Percentiles rank a stretch among this genome's conserved stretches.
phyloP scores from a whole-genome alignment of 2,113 vertebrate species.

The Chaetops frenatus region DNA sequence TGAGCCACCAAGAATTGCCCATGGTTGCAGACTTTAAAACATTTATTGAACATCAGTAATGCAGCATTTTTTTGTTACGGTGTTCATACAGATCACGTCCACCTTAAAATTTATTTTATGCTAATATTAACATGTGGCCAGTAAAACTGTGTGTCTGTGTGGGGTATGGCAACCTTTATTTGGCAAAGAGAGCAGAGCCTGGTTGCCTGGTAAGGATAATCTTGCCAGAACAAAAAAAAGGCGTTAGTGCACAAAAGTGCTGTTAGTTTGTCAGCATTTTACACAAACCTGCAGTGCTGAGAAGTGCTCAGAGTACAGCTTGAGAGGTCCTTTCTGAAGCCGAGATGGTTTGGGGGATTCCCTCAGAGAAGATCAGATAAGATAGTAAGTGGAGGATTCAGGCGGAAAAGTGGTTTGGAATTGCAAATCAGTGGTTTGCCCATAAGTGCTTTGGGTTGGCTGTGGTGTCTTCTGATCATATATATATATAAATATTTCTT shows the following conservation, averaged over 20 bases:
- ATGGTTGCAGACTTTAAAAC: not conserved
- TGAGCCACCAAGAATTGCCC: not conserved
- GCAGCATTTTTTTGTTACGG: not conserved
- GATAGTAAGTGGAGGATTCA: slow-evolving; percentile 12
- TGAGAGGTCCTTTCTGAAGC: not conserved
- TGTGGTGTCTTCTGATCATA: slow-evolving; percentile 27
- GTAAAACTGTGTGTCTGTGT: not conserved
- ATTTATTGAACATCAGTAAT: not conserved
- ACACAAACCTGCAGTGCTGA: not conserved
- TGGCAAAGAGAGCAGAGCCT: not conserved
- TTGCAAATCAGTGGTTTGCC: slow-evolving; percentile 60
- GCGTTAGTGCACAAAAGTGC: not conserved
- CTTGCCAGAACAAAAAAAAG: not conserved
- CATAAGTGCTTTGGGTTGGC: slow-evolving; percentile 33
- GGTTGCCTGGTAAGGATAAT: not conserved
- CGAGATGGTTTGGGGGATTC: not conserved
- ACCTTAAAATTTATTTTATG: not conserved
- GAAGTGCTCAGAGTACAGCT: not conserved
- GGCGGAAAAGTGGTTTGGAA: slow-evolving; percentile 53
- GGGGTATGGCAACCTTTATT: not conserved
- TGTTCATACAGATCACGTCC: not conserved
- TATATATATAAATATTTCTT: not conserved
- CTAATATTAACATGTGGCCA: not conserved
- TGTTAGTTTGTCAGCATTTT: not conserved
- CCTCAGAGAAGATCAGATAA: slow-evolving; percentile 62